Conservation (phyloP, 2,888 invertebrate species). For the Chymomyza fuscimana region DNA sequence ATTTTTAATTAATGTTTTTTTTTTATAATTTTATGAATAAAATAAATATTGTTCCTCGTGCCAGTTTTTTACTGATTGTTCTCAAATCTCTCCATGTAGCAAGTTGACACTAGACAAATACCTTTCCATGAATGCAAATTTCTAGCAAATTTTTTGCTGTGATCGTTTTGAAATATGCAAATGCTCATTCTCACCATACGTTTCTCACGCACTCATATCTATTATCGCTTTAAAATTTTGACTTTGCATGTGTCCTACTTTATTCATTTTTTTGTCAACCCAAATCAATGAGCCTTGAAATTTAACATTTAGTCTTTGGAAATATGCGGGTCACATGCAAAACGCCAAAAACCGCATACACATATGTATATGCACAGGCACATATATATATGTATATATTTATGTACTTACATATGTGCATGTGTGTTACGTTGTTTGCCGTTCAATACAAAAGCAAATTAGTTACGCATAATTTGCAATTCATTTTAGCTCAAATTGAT, state of each 20-base stretch:
- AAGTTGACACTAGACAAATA: too few species aligned
- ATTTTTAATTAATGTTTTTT: too few species aligned
- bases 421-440: neutral
- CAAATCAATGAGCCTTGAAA: slow-evolving; percentile 56
- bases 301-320: slow-evolving; percentile 33
- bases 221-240: neutral
- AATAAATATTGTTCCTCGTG: too few species aligned
- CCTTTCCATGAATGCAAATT: too few species aligned
- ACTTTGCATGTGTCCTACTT: neutral
- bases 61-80: too few species aligned
- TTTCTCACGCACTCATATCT: neutral
- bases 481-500: slow-evolving; percentile 41
- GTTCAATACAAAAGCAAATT: slow-evolving; percentile 53
- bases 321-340: slow-evolving; percentile 2
- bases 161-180: too few species aligned
- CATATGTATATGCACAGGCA: neutral
- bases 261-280: neutral
- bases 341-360: neutral
- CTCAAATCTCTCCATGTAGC: too few species aligned
- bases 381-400: neutral
- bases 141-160: too few species aligned
- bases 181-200: too few species aligned
- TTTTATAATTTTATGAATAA: too few species aligned
- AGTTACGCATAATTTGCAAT: slow-evolving; percentile 68
- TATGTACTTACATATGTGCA: neutral